These are phyloP conservation scores for Cebus imitator DNA, from an alignment of 2,113 vertebrate genomes.

Conservation along the genomic window DNA sequence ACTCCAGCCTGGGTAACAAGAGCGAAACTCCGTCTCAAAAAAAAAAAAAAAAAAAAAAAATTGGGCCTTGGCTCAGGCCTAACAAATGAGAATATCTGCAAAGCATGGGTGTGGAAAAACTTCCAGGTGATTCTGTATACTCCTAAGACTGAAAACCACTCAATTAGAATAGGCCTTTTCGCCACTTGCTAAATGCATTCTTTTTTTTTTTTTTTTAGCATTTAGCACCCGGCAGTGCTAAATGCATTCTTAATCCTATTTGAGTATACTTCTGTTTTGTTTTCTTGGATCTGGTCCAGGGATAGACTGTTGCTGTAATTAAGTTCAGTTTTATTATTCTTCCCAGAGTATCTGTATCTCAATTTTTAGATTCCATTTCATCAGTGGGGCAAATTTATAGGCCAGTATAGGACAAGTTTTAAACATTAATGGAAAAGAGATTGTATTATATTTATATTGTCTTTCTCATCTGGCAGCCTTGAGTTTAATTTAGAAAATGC, in stretches of 20 bases:
- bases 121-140: background rate
- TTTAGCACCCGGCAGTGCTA: background rate
- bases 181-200: background rate
- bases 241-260: too few species aligned
- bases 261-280: too few species aligned
- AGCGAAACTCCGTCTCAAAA: too few species aligned
- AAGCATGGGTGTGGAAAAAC: background rate
- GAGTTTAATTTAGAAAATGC: constrained; percentile 1
- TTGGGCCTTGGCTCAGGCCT: background rate
- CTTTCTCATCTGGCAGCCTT: background rate
- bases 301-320: background rate
- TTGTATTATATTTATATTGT: background rate
- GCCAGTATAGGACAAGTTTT: background rate
- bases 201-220: too few species aligned
- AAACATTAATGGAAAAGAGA: background rate
- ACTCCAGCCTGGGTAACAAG: too few species aligned
- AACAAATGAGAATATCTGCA: background rate
- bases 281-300: too few species aligned
- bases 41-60: background rate
- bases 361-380: background rate
- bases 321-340: background rate
- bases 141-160: background rate
- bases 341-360: background rate
- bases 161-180: background rate
- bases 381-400: background rate